phyloP scores from a whole-genome alignment of 1,140 invertebrate species.

The Leptoteleia sp. region DNA sequence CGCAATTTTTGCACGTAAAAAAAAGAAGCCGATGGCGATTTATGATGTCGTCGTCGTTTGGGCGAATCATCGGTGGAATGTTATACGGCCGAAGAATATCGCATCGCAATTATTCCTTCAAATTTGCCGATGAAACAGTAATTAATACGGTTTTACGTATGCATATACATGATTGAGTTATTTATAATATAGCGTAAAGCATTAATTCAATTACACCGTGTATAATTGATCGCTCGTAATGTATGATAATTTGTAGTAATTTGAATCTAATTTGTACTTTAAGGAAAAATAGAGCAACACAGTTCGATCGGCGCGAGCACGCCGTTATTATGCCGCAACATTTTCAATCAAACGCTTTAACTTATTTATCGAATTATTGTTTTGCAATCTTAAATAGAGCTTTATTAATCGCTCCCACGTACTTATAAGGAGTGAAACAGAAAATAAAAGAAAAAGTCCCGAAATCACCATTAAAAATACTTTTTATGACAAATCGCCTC shows the following conservation, averaged over 20 bases:
- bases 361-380: too few species aligned
- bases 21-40: too few species aligned
- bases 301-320: not conserved
- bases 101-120: conserved; percentile 43
- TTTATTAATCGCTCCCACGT: too few species aligned
- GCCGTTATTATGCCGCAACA: too few species aligned
- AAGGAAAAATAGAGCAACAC: conserved; percentile 28
- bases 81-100: conserved; percentile 30
- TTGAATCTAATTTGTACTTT: conserved; percentile 46
- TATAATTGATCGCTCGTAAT: conserved; percentile 55
- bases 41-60: not conserved
- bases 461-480: too few species aligned
- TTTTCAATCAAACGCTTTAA: too few species aligned
- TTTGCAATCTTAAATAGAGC: too few species aligned
- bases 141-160: conserved; percentile 54
- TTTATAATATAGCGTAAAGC: conserved; percentile 57
- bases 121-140: conserved; percentile 40
- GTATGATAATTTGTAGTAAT: conserved; percentile 55
- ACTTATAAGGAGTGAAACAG: too few species aligned
- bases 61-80: conserved; percentile 1
- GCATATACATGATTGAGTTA: conserved; percentile 59
- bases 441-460: too few species aligned
- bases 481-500: too few species aligned
- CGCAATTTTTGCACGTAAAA: too few species aligned
- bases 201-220: conserved; percentile 55